Conservation (phyloP, 2,113 vertebrate species). For the Callaeas wilsoni region DNA sequence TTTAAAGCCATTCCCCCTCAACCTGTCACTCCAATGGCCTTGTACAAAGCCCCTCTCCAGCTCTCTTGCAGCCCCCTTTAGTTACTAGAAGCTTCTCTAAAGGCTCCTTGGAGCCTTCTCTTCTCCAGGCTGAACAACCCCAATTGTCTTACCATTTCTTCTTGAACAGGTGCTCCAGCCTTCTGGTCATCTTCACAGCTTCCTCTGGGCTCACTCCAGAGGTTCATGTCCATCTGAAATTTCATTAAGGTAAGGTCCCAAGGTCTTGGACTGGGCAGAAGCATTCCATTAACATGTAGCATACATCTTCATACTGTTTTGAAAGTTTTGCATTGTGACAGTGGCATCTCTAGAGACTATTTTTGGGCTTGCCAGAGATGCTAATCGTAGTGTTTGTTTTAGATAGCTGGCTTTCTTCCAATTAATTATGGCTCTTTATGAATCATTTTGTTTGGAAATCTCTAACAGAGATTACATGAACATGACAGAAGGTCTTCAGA, state of each 20-base stretch:
- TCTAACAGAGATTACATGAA: not conserved
- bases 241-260: not conserved
- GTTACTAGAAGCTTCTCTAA: not conserved
- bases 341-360: constrained; percentile 17
- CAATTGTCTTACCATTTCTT: not conserved
- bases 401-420: constrained; percentile 41
- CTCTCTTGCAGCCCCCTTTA: not conserved
- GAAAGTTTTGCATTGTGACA: not conserved
- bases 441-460: constrained; percentile 57
- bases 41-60: not conserved
- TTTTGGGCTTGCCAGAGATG: not conserved
- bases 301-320: not conserved
- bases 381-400: constrained; percentile 24
- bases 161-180: not conserved
- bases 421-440: constrained; percentile 52
- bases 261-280: not conserved
- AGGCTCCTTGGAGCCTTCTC: not conserved
- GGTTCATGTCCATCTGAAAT: not conserved
- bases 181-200: not conserved
- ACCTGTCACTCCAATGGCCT: not conserved
- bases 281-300: not conserved
- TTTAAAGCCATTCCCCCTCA: not conserved
- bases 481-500: constrained; percentile 40
- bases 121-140: not conserved
- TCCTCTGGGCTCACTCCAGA: not conserved